Evolutionary conservation across 1,140 invertebrate genomes (phyloP).

Genomic region (Lutraria rhynchaena): DNA sequence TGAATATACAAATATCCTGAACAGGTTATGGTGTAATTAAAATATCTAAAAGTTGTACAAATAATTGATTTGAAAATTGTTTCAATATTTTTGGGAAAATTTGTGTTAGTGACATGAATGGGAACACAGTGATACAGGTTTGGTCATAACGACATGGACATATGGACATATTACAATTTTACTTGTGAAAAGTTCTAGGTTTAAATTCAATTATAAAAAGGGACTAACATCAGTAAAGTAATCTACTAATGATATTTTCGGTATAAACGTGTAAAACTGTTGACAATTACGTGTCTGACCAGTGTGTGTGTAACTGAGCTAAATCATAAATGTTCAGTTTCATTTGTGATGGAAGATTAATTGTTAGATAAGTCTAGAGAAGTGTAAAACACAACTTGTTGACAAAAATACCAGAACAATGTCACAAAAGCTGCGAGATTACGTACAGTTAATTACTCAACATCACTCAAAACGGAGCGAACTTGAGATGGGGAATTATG

Average conservation of each 20-base stretch:
- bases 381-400: background rate
- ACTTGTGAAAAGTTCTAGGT: no score
- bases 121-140: no score
- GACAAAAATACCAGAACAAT: background rate
- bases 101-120: no score
- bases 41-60: no score
- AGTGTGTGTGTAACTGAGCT: background rate
- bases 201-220: no score
- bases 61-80: no score
- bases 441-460: slow-evolving; percentile 3
- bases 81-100: no score
- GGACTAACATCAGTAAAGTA: background rate
- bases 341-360: background rate
- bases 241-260: background rate
- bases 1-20: no score
- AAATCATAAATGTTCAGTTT: background rate
- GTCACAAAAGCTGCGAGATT: slow-evolving; percentile 33
- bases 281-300: background rate
- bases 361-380: background rate
- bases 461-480: background rate
- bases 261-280: background rate
- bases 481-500: slow-evolving; percentile 18
- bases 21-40: no score
- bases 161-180: no score
- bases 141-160: no score